phyloP scores from a whole-genome alignment of 2,888 invertebrate species.

The Candidula unifasciata region DNA sequence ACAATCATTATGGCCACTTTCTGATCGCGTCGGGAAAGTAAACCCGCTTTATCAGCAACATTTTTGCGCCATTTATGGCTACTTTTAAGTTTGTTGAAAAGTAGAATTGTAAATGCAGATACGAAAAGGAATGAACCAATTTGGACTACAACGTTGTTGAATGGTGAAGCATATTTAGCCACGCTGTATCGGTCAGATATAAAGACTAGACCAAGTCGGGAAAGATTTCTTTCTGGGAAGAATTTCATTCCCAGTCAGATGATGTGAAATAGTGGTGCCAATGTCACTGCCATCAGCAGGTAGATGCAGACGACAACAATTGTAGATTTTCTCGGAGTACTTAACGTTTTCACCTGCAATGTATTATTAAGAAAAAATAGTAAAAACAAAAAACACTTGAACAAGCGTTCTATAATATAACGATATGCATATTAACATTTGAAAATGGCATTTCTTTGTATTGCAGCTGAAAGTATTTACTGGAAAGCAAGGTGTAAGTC shows the following conservation, averaged over 20 bases:
- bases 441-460: no score
- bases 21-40: constrained; percentile 14
- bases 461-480: no score
- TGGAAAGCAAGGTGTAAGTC: no score
- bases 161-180: not conserved
- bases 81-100: not conserved
- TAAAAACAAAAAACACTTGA: no score
- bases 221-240: not conserved
- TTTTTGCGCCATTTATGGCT: constrained; percentile 20
- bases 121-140: constrained; percentile 12
- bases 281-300: constrained; percentile 6
- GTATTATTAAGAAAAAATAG: no score
- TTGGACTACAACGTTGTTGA: constrained; percentile 18
- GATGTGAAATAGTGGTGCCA: constrained; percentile 17
- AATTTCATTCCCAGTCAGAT: constrained; percentile 5
- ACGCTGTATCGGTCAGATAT: not conserved
- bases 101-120: not conserved
- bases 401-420: no score
- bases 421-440: no score
- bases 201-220: constrained; percentile 23
- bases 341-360: constrained; percentile 29
- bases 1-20: constrained; percentile 26
- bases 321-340: not conserved
- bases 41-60: not conserved
- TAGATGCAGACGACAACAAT: not conserved